Conservation (phyloP, 2,113 vertebrate species). For the Murina feae region DNA sequence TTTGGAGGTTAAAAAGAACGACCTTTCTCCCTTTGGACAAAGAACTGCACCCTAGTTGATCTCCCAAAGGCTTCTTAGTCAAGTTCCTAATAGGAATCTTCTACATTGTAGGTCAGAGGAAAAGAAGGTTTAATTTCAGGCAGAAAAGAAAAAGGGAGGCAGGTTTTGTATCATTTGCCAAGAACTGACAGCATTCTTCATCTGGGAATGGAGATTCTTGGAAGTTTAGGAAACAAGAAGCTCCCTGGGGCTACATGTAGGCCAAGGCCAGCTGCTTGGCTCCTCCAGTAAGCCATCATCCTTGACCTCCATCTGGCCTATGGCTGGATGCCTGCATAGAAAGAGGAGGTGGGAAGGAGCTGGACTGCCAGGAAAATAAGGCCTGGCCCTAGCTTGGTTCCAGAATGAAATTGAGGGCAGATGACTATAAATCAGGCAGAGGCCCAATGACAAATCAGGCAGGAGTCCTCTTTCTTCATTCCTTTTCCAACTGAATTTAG, state of each 20-base stretch:
- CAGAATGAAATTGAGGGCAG: background rate
- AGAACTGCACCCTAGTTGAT: background rate
- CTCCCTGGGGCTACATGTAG: background rate
- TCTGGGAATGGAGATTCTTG: conserved; percentile 25
- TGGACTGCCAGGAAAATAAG: conserved; percentile 22
- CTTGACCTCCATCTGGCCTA: background rate
- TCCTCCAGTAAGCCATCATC: background rate
- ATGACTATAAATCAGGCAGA: conserved; percentile 29
- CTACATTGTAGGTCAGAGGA: background rate
- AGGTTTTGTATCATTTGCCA: conserved; percentile 3
- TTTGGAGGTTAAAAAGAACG: background rate
- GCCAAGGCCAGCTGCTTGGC: background rate
- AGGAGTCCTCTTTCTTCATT: conserved; percentile 17
- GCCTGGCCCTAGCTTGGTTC: background rate
- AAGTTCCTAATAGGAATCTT: background rate
- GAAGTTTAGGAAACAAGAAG: conserved; percentile 29
- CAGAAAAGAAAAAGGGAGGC: background rate
- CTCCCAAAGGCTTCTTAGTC: background rate
- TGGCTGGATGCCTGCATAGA: conserved; percentile 3
- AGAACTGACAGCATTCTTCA: conserved; percentile 7
- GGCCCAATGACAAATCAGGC: background rate
- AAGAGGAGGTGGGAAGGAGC: background rate
- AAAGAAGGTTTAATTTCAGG: background rate
- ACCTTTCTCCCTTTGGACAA: background rate
- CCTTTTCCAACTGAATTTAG: background rate